phyloP scores from a whole-genome alignment of 2,113 vertebrate species.

The Ursus arctos region DNA sequence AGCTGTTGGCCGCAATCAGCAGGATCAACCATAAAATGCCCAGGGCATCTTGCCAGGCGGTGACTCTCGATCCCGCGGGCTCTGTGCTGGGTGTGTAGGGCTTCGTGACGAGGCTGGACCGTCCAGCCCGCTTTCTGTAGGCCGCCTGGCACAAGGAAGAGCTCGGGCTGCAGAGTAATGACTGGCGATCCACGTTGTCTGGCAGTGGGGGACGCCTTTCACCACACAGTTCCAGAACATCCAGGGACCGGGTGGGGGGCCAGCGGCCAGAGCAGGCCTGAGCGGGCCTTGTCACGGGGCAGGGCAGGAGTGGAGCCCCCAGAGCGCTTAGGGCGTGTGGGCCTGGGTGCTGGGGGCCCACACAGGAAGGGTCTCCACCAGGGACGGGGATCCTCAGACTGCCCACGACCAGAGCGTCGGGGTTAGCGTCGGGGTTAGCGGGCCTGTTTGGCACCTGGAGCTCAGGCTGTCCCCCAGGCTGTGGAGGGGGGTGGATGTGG shows the following conservation, averaged over 20 bases:
- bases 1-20: rapidly evolving
- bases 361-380: not conserved
- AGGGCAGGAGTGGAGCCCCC: not conserved
- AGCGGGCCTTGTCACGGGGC: not conserved
- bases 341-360: not conserved
- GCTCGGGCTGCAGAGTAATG: not conserved
- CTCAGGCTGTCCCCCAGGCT: not conserved
- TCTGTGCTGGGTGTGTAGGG: rapidly evolving
- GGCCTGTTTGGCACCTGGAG: not conserved
- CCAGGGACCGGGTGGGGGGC: too few species aligned
- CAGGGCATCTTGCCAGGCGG: rapidly evolving
- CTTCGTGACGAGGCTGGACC: not conserved
- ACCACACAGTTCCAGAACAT: not conserved
- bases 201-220: not conserved
- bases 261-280: too few species aligned
- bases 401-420: rapidly evolving
- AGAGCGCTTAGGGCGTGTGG: not conserved
- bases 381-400: not conserved
- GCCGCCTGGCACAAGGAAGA: not conserved
- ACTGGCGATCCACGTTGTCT: rapidly evolving
- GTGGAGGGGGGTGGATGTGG: not conserved
- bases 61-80: rapidly evolving
- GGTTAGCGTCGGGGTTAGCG: rapidly evolving
- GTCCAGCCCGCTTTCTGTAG: rapidly evolving
- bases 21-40: too few species aligned